Evolutionary conservation across 2,888 invertebrate genomes (phyloP), one percentile per base, ranked within the genome.

Genomic region (Sepiola atlantica): DNA sequence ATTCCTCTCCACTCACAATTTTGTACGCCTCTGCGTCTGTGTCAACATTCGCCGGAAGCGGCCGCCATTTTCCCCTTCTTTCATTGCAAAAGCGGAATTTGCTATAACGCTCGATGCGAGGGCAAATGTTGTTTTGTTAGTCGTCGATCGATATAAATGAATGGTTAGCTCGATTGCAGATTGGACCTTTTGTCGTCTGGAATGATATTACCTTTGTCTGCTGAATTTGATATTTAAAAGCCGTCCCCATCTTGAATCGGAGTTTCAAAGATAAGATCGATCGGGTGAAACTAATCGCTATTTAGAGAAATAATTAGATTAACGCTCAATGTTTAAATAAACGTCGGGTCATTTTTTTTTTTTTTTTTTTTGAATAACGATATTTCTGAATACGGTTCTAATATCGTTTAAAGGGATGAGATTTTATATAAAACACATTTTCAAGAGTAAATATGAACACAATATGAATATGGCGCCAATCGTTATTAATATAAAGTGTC

Each of bases 271-370:
- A 77, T 77, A 77, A n/a, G 32, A 16, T 77, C 32, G 77, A 32
- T 14, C 18, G 77, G n/a, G n/a, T 77, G 77, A 2, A 77, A 77
- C 77, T 32, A 77, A 77, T n/a, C 77, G n/a, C n/a, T 77, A 77
- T 77, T 77, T 77, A 77, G n/a, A 77, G n/a, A 77, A 32, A 77
- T 77, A 77, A 77, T 77, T 77, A 77, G 77, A 77, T 77, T 77
- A 77, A 77, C n/a, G 12, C n/a, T 12, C 32, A 4, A 0, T 32
- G 77, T n/a, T 77, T 77, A n/a, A 77, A 77, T n/a, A 77, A 77
- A n/a, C 14, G 32, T n/a, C 14, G n/a, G 32, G 1, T 77, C 12
- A 77, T 77, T 32, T 32, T 45, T 45, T 45, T 45, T 45, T 45
- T 45, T 45, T 45, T 45, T 45, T 45, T 45, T 45, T 14, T 10